A percentile compares a stretch with the other conserved stretches of the same genome.
phyloP scores from a whole-genome alignment of 2,888 invertebrate genomes.

The Copidosoma aretas region DNA sequence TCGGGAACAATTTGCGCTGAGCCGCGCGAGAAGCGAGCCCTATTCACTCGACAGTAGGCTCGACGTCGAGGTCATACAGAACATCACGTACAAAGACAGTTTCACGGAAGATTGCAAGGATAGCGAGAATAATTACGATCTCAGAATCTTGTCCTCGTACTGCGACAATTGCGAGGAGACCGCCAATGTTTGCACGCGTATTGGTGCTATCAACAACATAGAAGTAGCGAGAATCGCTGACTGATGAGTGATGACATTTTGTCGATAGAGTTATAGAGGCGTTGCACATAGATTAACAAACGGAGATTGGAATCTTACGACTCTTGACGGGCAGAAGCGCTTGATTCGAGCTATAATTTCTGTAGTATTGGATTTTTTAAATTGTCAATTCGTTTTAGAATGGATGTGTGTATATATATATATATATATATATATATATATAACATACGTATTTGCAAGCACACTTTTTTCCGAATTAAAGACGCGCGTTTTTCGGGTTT shows the following conservation, averaged over 20 bases:
- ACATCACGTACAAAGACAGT: slow-evolving; percentile 54
- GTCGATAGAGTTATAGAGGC: too few relatives aligned
- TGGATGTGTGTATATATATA: neutral
- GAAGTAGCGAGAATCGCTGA: slow-evolving; percentile 19
- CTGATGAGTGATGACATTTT: slow-evolving; percentile 4
- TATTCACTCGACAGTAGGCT: slow-evolving; percentile 50
- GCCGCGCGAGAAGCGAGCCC: slow-evolving; percentile 55
- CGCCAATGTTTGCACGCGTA: neutral
- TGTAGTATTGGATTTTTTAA: neutral
- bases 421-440: too few relatives aligned
- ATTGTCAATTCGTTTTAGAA: neutral
- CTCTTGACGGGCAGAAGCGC: neutral
- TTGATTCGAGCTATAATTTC: neutral
- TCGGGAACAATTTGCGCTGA: slow-evolving; percentile 45
- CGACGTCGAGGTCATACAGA: slow-evolving; percentile 56
- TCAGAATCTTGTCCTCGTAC: slow-evolving; percentile 11
- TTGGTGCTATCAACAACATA: neutral
- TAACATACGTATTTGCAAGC: too few relatives aligned
- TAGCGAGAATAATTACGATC: slow-evolving; percentile 45
- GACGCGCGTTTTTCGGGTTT: neutral
- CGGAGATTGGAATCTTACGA: neutral
- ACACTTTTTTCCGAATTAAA: neutral
- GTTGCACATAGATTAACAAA: too few relatives aligned
- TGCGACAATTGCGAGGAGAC: slow-evolving; percentile 34
- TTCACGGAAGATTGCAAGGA: slow-evolving; percentile 51